Evolutionary conservation across 2,113 vertebrate genomes (phyloP).

Genomic region (Zonotrichia leucophrys): DNA sequence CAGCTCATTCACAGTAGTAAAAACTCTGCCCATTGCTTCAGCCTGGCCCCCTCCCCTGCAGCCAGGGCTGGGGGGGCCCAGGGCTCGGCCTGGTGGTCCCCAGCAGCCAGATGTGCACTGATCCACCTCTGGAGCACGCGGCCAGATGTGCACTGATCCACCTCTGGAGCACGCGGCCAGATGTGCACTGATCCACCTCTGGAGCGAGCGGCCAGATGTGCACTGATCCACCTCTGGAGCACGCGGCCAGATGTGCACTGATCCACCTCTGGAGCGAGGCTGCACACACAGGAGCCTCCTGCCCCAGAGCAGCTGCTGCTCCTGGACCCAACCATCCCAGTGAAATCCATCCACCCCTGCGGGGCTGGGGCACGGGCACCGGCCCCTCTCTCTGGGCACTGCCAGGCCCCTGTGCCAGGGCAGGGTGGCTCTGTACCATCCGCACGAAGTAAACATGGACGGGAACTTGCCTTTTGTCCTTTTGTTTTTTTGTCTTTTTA

Average conservation of each 20-base stretch:
- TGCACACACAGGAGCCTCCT: not conserved
- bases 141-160: too few relatives aligned
- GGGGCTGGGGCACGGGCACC: not conserved
- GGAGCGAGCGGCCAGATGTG: constrained; percentile 13
- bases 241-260: constrained; percentile 37
- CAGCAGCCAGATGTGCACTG: constrained; percentile 40
- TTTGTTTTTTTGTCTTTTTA: not conserved
- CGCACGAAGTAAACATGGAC: constrained; percentile 46
- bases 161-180: not conserved
- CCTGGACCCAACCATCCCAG: not conserved
- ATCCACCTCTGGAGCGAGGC: not conserved
- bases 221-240: constrained; percentile 15
- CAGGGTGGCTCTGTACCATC: constrained; percentile 20
- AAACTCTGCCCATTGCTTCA: not conserved
- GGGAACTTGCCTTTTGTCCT: not conserved
- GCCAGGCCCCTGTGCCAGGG: not conserved
- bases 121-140: not conserved
- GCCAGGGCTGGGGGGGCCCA: not conserved
- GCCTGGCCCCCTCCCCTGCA: not conserved
- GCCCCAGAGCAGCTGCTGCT: not conserved
- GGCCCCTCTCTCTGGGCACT: not conserved
- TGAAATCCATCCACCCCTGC: not conserved
- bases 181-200: constrained; percentile 19
- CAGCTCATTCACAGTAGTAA: constrained; percentile 80
- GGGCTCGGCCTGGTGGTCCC: not conserved